Base-by-base conservation (phyloP, 2,113 vertebrate genomes). In the Noctilio leporinus region DNA sequence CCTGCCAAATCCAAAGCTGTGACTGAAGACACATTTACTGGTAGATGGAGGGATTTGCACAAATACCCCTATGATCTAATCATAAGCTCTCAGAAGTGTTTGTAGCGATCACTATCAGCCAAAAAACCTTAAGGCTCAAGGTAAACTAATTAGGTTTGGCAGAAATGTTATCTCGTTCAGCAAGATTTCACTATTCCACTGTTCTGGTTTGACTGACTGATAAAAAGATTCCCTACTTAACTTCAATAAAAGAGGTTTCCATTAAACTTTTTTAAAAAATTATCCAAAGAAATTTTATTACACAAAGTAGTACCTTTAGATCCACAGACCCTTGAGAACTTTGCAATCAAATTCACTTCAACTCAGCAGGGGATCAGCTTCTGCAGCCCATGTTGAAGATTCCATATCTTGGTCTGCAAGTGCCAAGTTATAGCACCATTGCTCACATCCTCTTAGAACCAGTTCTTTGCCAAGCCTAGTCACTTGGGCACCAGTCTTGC, bases 151-250 rank as follows among this genome's bases (percentile, higher is more conserved):
- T 17, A 33, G 5, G 30, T 84, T 72, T 76, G 57, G 35, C 51
- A 82, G 33, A 93, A 88, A 62, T 20, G 16, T n/a, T 86, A 38
- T 69, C 53, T 67, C 16, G 0, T 86, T 84, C 3, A 0, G 59
- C 77, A 73, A 70, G 28, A 22, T 28, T 55, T 8, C 62, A 40
- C 43, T 45, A 62, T 89, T 91, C 38, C 16, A 75, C 38, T 35
- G 57, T 72, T 22, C 49, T 84, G 15, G 15, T 28, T 35, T 77
- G 55, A 59, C 19, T 10, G 22, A 67, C 0, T 8, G 33, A 51
- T 73, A 57, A 86, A 75, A 89, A 82, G 55, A 64, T 38, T 57
- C 30, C 64, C 43, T 73, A n/a, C 3, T 80, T 82, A 84, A 93
- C 49, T 84, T 64, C 75, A 9, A 11, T 1, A 7, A 86, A 95